Evolutionary conservation across 53 echinoderm and acorn worm species (phyloP).

Genomic region (Temnopleurus reevesii): DNA sequence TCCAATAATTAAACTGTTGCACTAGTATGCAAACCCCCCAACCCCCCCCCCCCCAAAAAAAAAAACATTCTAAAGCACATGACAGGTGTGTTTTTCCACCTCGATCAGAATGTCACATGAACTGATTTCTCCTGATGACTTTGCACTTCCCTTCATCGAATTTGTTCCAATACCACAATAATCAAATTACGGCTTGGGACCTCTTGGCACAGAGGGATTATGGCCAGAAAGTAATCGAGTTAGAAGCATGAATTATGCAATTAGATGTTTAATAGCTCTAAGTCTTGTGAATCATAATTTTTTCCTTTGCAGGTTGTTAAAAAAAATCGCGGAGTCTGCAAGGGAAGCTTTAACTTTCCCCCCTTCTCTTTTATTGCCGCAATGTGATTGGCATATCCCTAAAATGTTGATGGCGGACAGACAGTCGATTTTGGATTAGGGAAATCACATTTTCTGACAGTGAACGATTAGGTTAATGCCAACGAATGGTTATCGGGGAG

Average conservation of each 20-base stretch:
- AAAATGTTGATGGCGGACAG: neutral
- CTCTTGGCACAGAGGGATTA: conserved; percentile 13
- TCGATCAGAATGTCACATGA: neutral
- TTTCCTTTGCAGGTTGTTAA: conserved; percentile 4
- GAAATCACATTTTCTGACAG: neutral
- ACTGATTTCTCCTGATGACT: neutral
- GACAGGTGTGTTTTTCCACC: neutral
- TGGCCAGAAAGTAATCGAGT: conserved; percentile 13
- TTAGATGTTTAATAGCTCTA: conserved; percentile 17
- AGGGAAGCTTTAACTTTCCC: conserved; percentile 11
- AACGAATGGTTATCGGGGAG: too few species aligned
- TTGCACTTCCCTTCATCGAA: conserved; percentile 13
- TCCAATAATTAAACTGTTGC: too few species aligned
- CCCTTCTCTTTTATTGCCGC: neutral
- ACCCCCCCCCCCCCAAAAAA: neutral
- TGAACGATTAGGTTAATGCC: too few species aligned
- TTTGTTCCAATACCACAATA: conserved; percentile 35
- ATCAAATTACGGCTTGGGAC: conserved; percentile 14
- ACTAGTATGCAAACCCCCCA: too few species aligned
- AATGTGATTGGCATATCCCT: neutral
- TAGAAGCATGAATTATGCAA: conserved; percentile 40
- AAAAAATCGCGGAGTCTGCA: neutral
- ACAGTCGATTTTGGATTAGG: neutral
- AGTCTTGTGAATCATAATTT: conserved; percentile 19
- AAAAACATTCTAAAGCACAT: neutral